Evolutionary conservation across 2,888 invertebrate species (phyloP).

Genomic region (Melitaea athalia): DNA sequence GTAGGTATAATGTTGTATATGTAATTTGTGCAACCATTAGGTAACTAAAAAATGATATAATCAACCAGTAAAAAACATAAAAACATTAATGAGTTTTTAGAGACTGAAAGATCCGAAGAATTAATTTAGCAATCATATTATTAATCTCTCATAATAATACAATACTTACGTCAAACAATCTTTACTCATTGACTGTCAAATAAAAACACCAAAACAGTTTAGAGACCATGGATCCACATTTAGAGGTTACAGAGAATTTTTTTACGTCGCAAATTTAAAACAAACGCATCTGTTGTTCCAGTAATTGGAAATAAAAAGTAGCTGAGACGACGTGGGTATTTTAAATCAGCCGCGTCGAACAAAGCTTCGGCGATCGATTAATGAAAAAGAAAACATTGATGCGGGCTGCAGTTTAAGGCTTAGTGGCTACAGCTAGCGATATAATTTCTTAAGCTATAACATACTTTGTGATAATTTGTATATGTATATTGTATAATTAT

Average conservation of each 20-base stretch:
- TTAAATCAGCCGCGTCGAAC: constrained; percentile 31
- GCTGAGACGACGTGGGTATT: constrained; percentile 21
- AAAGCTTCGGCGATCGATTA: constrained; percentile 34
- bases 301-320: constrained; percentile 33
- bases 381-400: constrained; percentile 33
- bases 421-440: background rate
- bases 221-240: background rate
- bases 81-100: no score
- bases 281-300: constrained; percentile 17
- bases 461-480: no score
- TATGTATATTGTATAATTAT: no score
- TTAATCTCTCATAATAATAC: no score
- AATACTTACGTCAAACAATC: no score
- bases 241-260: constrained; percentile 1
- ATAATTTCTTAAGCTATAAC: background rate
- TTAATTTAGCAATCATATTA: background rate
- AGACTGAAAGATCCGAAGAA: background rate
- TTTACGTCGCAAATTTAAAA: constrained; percentile 11
- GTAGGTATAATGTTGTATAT: no score
- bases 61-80: no score
- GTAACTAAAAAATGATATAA: no score
- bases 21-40: no score
- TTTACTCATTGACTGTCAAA: no score
- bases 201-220: background rate
- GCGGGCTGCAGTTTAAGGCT: constrained; percentile 16